Percentiles rank a stretch among this genome's conserved stretches.
Evolutionary conservation across 2,113 vertebrate species (phyloP).

Genomic region (Tragelaphus buxtoni): DNA sequence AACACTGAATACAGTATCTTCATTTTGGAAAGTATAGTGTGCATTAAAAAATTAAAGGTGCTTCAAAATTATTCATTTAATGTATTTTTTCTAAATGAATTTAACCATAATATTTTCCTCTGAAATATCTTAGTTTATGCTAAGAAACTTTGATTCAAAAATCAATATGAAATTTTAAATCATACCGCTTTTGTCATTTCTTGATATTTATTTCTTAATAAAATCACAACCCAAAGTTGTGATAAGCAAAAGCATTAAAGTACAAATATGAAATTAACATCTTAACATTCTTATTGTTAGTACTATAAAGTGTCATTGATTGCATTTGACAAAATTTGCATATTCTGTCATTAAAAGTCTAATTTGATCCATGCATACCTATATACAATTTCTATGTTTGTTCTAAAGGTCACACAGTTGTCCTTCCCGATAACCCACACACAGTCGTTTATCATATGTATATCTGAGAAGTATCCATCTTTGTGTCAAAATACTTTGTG

Average conservation of each 20-base stretch:
- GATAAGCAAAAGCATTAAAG: not conserved
- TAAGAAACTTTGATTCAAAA: not conserved
- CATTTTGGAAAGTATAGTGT: not conserved
- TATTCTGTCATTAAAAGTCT: not conserved
- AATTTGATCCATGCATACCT: not conserved
- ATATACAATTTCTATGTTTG: not conserved
- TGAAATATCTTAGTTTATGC: not conserved
- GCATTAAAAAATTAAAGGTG: not conserved
- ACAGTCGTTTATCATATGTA: not conserved
- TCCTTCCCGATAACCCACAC: not conserved
- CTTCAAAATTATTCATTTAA: not conserved
- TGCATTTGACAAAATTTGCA: not conserved
- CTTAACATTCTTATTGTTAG: not conserved
- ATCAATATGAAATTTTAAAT: conserved; percentile 27
- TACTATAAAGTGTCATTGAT: not conserved
- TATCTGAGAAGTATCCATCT: not conserved
- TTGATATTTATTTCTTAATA: not conserved
- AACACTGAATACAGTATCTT: not conserved
- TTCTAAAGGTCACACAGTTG: not conserved
- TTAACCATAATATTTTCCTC: not conserved
- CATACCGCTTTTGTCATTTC: not conserved
- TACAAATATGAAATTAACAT: not conserved
- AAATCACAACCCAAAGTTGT: not conserved
- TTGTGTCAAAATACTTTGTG: conserved; percentile 8
- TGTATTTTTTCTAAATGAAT: not conserved